Evolutionary conservation across 2,797 vertebrate genomes (phyloP), one percentile per base, ranked within the genome.

Genomic region (Sus cebifrons): DNA sequence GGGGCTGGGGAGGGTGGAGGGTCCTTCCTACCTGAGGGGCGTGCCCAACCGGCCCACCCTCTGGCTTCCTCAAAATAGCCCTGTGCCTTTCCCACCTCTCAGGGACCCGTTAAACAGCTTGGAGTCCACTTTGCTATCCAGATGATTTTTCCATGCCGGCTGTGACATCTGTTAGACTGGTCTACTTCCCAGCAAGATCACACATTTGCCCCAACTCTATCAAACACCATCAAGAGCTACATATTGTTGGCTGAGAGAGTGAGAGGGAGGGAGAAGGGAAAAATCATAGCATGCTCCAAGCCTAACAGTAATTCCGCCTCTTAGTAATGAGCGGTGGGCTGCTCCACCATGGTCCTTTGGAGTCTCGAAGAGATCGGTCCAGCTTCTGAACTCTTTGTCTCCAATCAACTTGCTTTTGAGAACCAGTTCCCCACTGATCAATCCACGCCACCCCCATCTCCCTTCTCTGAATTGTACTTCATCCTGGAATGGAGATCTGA

Each of bases 91-190:
- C 44, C 20, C 7, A n/a, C 52, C 29, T 58, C 58, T 44, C 27
- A n/a, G 67, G 52, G 65, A 77, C 77, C 9, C 0, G 4, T 15
- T 27, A 56, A 70, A 89, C 75, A 49, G 23, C 23, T 17, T 60
- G 49, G 70, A 40, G 65, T 20, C 9, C 15, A 20, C 25, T 89
- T 56, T 85, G 60, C 58, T 52, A 20, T 23, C 60, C 29, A 75
- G 49, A 85, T 49, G 11, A 75, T 16, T 77, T 86, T 56, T 83
- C 36, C n/a, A 67, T n/a, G 27, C 1, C 5, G 60, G 49, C 64
- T 89, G 54, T 62, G 81, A 68, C 84, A 74, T 65, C 75, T 92
- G 79, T 92, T 75, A 36, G 60, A 75, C 36, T 17, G 18, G 25
- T 75, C 64, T 58, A 11, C 49, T 84, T 88, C 73, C n/a, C 23